These are phyloP conservation scores for Calidris pygmaea DNA, from an alignment of 2,113 vertebrate genomes.

Conservation along the genomic window DNA sequence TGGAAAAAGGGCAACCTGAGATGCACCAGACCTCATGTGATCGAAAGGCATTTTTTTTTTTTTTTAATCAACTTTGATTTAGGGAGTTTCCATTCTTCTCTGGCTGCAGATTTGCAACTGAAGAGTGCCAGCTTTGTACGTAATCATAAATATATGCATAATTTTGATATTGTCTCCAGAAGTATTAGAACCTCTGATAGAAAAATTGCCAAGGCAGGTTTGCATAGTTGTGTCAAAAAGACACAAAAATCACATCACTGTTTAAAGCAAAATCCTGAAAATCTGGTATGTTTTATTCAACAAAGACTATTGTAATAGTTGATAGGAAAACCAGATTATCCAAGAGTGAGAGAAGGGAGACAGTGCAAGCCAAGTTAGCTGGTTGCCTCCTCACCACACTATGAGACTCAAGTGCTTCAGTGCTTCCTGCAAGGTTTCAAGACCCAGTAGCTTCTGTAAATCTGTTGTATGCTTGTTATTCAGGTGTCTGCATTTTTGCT, in stretches of 20 bases:
- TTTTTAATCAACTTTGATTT: background rate
- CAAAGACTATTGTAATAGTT: background rate
- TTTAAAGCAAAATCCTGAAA: background rate
- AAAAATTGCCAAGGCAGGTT: constrained; percentile 6
- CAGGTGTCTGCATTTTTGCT: background rate
- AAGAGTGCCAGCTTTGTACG: background rate
- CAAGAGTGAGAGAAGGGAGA: background rate
- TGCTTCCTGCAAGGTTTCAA: background rate
- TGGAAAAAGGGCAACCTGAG: background rate
- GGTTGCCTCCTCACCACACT: background rate
- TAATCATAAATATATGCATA: background rate
- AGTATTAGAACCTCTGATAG: background rate
- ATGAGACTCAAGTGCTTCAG: background rate
- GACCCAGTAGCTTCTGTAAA: background rate
- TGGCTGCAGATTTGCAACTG: background rate
- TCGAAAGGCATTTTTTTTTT: background rate
- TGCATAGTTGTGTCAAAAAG: background rate
- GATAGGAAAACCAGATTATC: background rate
- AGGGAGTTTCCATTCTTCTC: constrained; percentile 13
- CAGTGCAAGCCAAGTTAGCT: background rate
- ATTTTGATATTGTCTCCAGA: constrained; percentile 10
- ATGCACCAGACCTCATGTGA: background rate
- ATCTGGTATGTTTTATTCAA: background rate
- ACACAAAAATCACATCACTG: background rate
- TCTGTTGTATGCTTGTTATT: background rate